These are phyloP conservation scores for Periplaneta americana DNA, from an alignment of 1,140 invertebrate species.

Conservation along the genomic window DNA sequence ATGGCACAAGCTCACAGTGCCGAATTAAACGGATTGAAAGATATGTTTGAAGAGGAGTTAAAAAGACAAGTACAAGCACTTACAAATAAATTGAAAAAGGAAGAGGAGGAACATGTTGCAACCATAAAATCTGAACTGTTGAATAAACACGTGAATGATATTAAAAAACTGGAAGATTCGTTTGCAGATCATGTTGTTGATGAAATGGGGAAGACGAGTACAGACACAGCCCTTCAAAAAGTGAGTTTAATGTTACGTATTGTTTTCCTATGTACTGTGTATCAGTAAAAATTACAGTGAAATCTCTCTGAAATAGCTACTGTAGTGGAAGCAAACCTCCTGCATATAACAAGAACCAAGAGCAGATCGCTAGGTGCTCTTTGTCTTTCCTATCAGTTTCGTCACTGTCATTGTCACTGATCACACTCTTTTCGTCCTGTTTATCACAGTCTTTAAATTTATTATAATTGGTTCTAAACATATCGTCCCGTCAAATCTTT, in stretches of 20 bases:
- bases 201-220: not conserved
- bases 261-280: not conserved
- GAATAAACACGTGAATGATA: constrained; percentile 6
- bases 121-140: constrained; percentile 5
- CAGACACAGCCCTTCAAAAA: not conserved
- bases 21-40: not conserved
- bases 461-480: too few species aligned
- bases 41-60: not conserved
- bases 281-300: not conserved
- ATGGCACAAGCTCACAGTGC: not conserved
- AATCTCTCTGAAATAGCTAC: too few species aligned
- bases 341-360: too few species aligned
- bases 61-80: not conserved
- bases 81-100: not conserved
- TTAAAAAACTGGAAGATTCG: constrained; percentile 13
- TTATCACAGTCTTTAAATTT: too few species aligned
- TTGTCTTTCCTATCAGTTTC: too few species aligned
- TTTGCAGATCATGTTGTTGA: constrained; percentile 4
- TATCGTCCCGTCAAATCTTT: too few species aligned
- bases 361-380: too few species aligned
- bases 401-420: too few species aligned
- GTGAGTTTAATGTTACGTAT: not conserved
- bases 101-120: constrained; percentile 9
- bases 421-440: too few species aligned
- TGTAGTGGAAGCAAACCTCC: too few species aligned